phyloP scores from a whole-genome alignment of 64 coral and sea anemone genomes.

The Pocillopora verrucosa region DNA sequence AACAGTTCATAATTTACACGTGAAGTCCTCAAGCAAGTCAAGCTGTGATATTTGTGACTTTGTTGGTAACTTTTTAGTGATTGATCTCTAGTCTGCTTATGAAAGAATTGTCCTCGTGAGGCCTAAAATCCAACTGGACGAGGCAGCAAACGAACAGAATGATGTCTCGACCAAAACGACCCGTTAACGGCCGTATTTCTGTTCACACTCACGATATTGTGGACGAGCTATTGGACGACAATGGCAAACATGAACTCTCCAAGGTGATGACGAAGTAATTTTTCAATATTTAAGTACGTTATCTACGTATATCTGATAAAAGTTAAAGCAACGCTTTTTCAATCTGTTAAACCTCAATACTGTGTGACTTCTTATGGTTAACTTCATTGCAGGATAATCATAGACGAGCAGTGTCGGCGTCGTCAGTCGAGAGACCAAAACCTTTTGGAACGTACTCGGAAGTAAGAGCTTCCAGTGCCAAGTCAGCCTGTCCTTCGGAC shows the following conservation, averaged over 20 bases:
- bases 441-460: slow-evolving; percentile 17
- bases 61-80: slow-evolving; percentile 11
- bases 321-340: background rate
- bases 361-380: background rate
- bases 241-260: slow-evolving; percentile 33
- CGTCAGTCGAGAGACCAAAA: slow-evolving; percentile 37
- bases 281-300: background rate
- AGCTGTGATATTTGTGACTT: slow-evolving; percentile 4
- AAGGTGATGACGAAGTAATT: slow-evolving; percentile 33
- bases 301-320: background rate
- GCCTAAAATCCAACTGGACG: slow-evolving; percentile 36
- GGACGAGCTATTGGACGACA: slow-evolving; percentile 78
- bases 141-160: slow-evolving; percentile 4
- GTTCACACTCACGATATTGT: slow-evolving; percentile 87
- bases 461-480: slow-evolving; percentile 15
- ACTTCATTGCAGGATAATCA: slow-evolving; percentile 33
- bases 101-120: slow-evolving; percentile 29
- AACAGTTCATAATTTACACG: slow-evolving; percentile 80
- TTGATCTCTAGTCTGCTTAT: slow-evolving; percentile 11
- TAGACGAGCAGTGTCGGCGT: slow-evolving; percentile 68
- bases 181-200: slow-evolving; percentile 75
- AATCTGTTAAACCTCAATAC: background rate
- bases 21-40: slow-evolving; percentile 25
- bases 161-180: slow-evolving; percentile 65
- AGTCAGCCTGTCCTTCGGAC: slow-evolving; percentile 41